Conservation (phyloP, 2,113 vertebrate species). For the Sterna hirundo region DNA sequence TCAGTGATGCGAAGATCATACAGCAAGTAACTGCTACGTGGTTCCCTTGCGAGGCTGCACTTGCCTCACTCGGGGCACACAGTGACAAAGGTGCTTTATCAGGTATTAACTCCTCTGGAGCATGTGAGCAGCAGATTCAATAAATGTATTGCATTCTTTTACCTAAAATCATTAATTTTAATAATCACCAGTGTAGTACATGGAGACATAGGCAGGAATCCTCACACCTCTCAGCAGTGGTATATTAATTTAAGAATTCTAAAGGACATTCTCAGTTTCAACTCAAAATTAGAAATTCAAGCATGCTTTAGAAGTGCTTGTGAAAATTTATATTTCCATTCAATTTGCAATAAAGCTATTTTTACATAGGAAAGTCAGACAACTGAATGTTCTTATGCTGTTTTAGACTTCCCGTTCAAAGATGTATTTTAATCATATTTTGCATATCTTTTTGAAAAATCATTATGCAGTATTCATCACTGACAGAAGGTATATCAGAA, state of each 20-base stretch:
- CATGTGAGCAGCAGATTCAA: not conserved
- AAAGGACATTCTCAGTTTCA: not conserved
- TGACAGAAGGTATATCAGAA: not conserved
- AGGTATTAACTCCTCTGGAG: not conserved
- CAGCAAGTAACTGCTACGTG: rapidly evolving
- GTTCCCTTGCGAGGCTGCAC: not conserved
- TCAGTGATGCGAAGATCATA: not conserved
- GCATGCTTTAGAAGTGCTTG: not conserved
- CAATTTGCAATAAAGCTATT: not conserved
- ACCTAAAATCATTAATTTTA: not conserved
- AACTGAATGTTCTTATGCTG: not conserved
- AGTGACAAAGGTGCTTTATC: not conserved
- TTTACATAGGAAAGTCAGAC: not conserved
- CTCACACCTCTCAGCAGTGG: not conserved
- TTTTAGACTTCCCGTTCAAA: not conserved
- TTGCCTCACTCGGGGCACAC: not conserved
- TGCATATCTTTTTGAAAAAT: not conserved
- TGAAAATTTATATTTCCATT: not conserved
- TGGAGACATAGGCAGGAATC: not conserved
- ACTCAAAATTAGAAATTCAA: not conserved
- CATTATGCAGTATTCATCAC: not conserved
- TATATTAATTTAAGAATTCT: not conserved
- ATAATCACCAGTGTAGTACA: not conserved
- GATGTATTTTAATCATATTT: not conserved
- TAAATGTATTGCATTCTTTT: not conserved